Evolutionary conservation across 2,797 vertebrate species (phyloP).

Genomic region (Spatula clypeata): DNA sequence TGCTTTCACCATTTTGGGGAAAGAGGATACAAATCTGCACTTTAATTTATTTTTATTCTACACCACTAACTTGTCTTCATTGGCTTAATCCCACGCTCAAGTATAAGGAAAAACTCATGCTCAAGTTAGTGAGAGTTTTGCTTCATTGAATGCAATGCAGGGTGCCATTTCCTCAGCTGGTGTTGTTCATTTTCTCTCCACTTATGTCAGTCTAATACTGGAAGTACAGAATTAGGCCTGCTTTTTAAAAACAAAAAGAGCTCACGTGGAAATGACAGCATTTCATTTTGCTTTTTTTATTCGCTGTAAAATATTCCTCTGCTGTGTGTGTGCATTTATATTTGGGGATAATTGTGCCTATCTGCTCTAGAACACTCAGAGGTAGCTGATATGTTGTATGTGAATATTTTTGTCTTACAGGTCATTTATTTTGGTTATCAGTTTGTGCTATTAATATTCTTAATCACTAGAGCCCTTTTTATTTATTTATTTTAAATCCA

Average conservation of each 20-base stretch:
- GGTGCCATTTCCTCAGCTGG: constrained; percentile 54
- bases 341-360: neutral
- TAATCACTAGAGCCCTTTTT: neutral
- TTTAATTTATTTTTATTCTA: constrained; percentile 52
- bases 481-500: neutral
- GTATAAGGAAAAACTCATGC: neutral
- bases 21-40: constrained; percentile 35
- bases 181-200: constrained; percentile 30
- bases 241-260: constrained; percentile 39
- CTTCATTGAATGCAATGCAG: constrained; percentile 29
- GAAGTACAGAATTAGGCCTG: neutral
- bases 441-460: neutral
- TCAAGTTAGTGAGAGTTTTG: constrained; percentile 61
- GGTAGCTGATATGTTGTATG: neutral
- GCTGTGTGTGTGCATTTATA: neutral
- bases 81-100: constrained; percentile 12
- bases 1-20: constrained; percentile 32
- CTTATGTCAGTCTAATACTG: constrained; percentile 36
- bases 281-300: neutral
- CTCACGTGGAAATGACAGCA: neutral
- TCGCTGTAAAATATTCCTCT: neutral
- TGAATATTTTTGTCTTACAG: neutral
- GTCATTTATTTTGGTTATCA: neutral
- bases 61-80: constrained; percentile 23
- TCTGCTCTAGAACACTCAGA: neutral